Percentiles rank a stretch among this genome's conserved stretches.
Evolutionary conservation across 2,888 invertebrate species (phyloP).

Genomic region (Drosophila rubida): DNA sequence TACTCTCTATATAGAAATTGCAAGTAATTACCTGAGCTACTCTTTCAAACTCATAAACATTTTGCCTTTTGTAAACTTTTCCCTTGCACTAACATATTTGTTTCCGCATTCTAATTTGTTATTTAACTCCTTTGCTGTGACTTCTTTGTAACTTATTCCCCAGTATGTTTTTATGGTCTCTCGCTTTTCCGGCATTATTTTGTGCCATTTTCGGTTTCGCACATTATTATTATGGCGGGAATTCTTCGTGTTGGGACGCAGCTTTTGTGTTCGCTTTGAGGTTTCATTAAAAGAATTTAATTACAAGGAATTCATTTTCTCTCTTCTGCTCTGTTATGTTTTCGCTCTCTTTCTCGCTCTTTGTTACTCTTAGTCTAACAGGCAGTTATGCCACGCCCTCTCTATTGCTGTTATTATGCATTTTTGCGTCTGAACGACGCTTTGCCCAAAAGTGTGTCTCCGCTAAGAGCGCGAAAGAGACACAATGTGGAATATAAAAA

Average conservation of each 20-base stretch:
- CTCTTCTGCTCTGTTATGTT: not conserved
- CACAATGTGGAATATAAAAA: constrained; percentile 61
- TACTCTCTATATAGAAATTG: no score
- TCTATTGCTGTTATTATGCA: constrained; percentile 41
- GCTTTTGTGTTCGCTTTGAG: constrained; percentile 54
- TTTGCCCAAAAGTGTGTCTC: constrained; percentile 61
- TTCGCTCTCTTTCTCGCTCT: not conserved
- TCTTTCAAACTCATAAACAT: not conserved
- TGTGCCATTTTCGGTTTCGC: constrained; percentile 13
- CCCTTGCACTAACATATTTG: not conserved
- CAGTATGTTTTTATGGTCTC: constrained; percentile 6
- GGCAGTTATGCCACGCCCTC: constrained; percentile 51
- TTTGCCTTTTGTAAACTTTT: not conserved
- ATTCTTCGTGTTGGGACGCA: constrained; percentile 28
- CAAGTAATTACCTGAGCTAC: not conserved
- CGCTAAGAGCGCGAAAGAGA: constrained; percentile 13
- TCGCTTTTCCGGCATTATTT: not conserved
- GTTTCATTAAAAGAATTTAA: constrained; percentile 64
- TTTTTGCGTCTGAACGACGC: constrained; percentile 37
- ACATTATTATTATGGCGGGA: constrained; percentile 28
- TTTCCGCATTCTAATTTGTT: constrained; percentile 3
- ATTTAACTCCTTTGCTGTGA: constrained; percentile 12
- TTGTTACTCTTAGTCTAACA: constrained; percentile 15
- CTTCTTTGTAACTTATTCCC: constrained; percentile 5
- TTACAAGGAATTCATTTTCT: constrained; percentile 49